Base-by-base conservation (phyloP, 2,888 invertebrate genomes). In the Pantelozetes paolii region DNA sequence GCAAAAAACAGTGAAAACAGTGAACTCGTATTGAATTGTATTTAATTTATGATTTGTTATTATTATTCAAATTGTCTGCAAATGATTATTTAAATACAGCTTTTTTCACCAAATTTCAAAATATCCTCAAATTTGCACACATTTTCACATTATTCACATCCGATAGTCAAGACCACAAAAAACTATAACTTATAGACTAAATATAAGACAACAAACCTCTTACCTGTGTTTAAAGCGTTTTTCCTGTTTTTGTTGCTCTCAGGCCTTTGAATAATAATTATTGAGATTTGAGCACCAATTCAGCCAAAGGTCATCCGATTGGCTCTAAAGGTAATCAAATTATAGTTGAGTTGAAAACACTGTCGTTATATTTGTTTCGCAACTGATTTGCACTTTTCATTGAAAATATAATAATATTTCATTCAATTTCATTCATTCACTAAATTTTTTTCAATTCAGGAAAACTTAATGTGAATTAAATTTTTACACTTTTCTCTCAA, bases 231-330 rank as follows among this genome's bases (percentile, higher is more conserved):
- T 57, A 6, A 26, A 20, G 18, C n/a, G 26, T 26, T 57, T 57
- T 57, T 57, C 57, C 57, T 57, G 57, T 57, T 57, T 57, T 57
- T 57, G 9, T 45, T 50, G n/a, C 18, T 57, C 26, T 26, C 57
- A 20, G 57, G 50, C 18, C n/a, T n/a, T n/a, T n/a, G n/a, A n/a
- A 57, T 13, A 23, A 57, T 57, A 57, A 57, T 57, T 57, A 57
- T 57, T 5, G 15, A 36, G 36, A 36, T 45, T 45, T 23, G 57
- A 57, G 57, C 57, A 26, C 57, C 57, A 23, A 23, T 57, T 57
- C 9, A 8, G 57, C 5, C 23, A 57, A 57, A 57, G 26, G 57
- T 20, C 57, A 26, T 57, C 15, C 57, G 23, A 28, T 18, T 8
- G 3, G 3, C 15, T 57, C 57, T 57, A 57, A 57, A 23, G 57